These are phyloP conservation scores for Protomyctophum bolini DNA, from an alignment of 2,113 vertebrate species.

Conservation along the genomic window DNA sequence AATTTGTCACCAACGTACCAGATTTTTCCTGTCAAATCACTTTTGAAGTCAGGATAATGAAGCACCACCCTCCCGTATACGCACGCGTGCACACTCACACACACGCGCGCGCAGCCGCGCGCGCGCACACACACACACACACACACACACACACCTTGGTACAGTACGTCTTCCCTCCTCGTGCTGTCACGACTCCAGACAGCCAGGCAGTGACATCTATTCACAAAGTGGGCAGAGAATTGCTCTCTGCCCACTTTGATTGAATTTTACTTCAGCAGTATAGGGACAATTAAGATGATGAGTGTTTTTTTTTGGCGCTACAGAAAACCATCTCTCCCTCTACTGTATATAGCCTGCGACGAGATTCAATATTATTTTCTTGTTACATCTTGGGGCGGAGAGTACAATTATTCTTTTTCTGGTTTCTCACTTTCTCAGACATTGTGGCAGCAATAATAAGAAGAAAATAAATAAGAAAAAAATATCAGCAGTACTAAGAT, in stretches of 20 bases:
- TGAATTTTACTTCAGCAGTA: constrained; percentile 69
- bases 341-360: neutral
- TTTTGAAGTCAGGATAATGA: constrained; percentile 60
- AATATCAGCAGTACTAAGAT: no score
- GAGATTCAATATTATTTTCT: no score
- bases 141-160: constrained; percentile 36
- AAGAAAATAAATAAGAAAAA: no score
- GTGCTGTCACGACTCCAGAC: constrained; percentile 65
- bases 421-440: neutral
- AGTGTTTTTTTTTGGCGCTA: constrained; percentile 54
- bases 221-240: constrained; percentile 58
- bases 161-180: constrained; percentile 45
- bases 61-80: constrained; percentile 15
- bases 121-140: constrained; percentile 3
- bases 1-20: constrained; percentile 52
- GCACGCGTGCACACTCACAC: neutral
- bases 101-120: constrained; percentile 1
- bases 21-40: constrained; percentile 41
- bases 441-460: neutral
- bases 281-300: constrained; percentile 74
- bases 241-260: constrained; percentile 63
- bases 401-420: no score
- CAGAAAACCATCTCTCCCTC: constrained; percentile 53
- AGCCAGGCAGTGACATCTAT: constrained; percentile 59
- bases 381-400: neutral